phyloP scores from a whole-genome alignment of 2,113 vertebrate genomes.

The Cryptotis parvus region DNA sequence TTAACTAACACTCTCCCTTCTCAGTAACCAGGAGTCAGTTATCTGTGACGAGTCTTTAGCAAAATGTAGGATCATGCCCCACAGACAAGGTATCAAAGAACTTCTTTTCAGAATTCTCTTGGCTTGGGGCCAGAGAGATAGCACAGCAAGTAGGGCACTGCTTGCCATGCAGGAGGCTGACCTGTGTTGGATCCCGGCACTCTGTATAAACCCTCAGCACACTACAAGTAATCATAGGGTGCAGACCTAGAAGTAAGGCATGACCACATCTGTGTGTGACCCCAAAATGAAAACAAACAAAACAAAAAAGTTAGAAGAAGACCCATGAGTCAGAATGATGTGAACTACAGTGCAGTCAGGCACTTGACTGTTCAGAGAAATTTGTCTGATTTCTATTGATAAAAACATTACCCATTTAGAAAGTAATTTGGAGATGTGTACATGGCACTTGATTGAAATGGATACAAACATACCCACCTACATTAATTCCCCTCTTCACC shows the following conservation, averaged over 20 bases:
- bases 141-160: too few relatives aligned
- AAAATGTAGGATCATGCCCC: neutral
- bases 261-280: too few relatives aligned
- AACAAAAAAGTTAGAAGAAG: neutral
- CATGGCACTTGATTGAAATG: neutral
- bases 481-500: neutral
- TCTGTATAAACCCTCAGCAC: too few relatives aligned
- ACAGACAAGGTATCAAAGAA: neutral
- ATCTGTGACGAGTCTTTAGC: neutral
- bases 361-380: constrained; percentile 47
- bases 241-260: too few relatives aligned
- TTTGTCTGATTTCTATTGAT: neutral
- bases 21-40: neutral
- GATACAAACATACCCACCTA: neutral
- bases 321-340: constrained; percentile 39
- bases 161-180: too few relatives aligned
- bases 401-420: neutral
- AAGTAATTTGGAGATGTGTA: neutral
- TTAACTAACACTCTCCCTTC: constrained; percentile 32
- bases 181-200: too few relatives aligned
- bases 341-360: neutral
- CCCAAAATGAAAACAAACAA: neutral
- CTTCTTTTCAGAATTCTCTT: constrained; percentile 41
- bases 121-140: neutral
- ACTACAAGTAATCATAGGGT: too few relatives aligned